Percentiles rank a stretch among this genome's conserved stretches.
Evolutionary conservation across 2,888 invertebrate species (phyloP).

Genomic region (Augiades crinisus): DNA sequence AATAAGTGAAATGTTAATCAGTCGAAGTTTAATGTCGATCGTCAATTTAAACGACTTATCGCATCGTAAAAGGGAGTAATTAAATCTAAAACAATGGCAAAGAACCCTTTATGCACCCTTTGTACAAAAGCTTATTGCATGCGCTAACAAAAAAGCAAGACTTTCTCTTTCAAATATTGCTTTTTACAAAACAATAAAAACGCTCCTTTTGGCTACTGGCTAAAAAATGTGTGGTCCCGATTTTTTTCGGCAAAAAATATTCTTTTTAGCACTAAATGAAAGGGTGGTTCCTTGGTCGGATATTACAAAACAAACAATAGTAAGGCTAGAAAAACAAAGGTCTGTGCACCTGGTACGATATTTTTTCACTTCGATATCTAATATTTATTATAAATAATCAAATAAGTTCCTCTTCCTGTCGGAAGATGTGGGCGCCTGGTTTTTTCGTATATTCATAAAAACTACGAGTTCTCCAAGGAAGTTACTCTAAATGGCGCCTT

Average conservation of each 20-base stretch:
- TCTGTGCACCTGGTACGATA: slow-evolving; percentile 68
- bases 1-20: too few species aligned
- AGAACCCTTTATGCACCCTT: slow-evolving; percentile 1
- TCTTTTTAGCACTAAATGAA: slow-evolving; percentile 44
- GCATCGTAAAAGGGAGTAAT: neutral
- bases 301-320: slow-evolving; percentile 66
- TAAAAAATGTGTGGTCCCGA: slow-evolving; percentile 40
- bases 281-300: slow-evolving; percentile 55
- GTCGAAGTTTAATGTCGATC: too few species aligned
- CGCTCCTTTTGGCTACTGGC: slow-evolving; percentile 47
- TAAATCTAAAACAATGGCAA: slow-evolving; percentile 5
- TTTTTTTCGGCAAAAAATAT: slow-evolving; percentile 39
- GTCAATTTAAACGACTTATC: too few species aligned
- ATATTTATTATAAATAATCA: slow-evolving; percentile 79
- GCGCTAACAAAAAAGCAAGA: slow-evolving; percentile 29
- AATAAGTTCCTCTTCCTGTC: slow-evolving; percentile 78
- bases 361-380: slow-evolving; percentile 53
- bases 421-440: slow-evolving; percentile 70
- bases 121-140: slow-evolving; percentile 1
- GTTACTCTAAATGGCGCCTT: slow-evolving; percentile 29
- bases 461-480: slow-evolving; percentile 31
- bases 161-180: slow-evolving; percentile 62
- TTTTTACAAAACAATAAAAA: slow-evolving; percentile 44
- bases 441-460: slow-evolving; percentile 52
- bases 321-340: slow-evolving; percentile 54